These are phyloP conservation scores for Stomorhina lunata DNA, from an alignment of 2,888 invertebrate species.

Conservation along the genomic window DNA sequence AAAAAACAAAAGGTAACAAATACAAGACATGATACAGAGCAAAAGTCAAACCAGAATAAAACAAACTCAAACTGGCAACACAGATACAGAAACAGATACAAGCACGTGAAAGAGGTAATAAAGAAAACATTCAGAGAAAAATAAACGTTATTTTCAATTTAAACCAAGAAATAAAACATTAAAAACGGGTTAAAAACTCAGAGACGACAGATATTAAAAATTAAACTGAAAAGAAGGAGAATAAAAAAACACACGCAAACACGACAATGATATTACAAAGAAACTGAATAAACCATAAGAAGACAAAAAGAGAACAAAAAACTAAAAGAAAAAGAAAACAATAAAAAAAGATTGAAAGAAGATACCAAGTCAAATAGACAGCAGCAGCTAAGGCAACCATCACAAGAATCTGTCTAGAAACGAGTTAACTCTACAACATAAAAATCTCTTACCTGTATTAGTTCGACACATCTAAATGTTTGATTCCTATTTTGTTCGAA, in stretches of 20 bases:
- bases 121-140: slow-evolving; percentile 10
- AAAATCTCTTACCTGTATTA: slow-evolving; percentile 31
- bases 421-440: no score
- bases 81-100: background rate
- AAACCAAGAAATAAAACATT: slow-evolving; percentile 32
- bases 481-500: no score
- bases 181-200: slow-evolving; percentile 39
- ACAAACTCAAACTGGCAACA: slow-evolving; percentile 30
- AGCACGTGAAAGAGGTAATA: slow-evolving; percentile 26
- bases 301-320: background rate
- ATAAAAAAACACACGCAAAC: background rate
- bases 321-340: slow-evolving; percentile 42
- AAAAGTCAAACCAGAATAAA: slow-evolving; percentile 39
- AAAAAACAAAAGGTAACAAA: slow-evolving; percentile 14
- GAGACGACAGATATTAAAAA: slow-evolving; percentile 41
- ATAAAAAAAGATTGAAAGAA: slow-evolving; percentile 17
- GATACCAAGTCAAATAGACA: no score
- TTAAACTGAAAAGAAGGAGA: background rate
- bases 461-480: background rate
- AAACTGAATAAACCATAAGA: slow-evolving; percentile 19
- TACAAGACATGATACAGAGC: slow-evolving; percentile 53
- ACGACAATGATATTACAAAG: slow-evolving; percentile 21
- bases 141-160: slow-evolving; percentile 62
- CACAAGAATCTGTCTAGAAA: slow-evolving; percentile 47
- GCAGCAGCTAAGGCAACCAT: no score